These are phyloP conservation scores for Scaeva pyrastri DNA, from an alignment of 2,888 invertebrate genomes.

Conservation along the genomic window DNA sequence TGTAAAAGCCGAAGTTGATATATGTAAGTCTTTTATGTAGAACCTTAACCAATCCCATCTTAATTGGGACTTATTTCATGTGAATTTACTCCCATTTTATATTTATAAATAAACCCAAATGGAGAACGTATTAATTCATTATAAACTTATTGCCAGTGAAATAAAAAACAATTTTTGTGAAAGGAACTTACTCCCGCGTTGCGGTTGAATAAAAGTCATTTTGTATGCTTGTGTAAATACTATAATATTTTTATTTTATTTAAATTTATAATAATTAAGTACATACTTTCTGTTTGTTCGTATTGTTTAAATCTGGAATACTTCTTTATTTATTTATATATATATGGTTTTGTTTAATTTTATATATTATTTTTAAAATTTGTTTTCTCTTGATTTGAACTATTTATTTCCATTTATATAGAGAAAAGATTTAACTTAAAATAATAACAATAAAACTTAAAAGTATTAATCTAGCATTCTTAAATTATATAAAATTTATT, in stretches of 20 bases:
- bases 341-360: not conserved
- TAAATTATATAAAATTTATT: constrained; percentile 26
- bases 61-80: too few relatives aligned
- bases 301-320: constrained; percentile 66
- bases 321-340: constrained; percentile 29
- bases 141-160: too few relatives aligned
- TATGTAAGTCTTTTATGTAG: too few relatives aligned
- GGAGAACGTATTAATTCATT: too few relatives aligned
- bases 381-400: constrained; percentile 34
- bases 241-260: constrained; percentile 51
- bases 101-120: too few relatives aligned
- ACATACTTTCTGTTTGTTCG: constrained; percentile 41
- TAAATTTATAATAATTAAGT: constrained; percentile 63
- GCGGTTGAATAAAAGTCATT: not conserved
- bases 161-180: too few relatives aligned
- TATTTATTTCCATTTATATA: constrained; percentile 29
- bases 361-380: constrained; percentile 45
- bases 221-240: constrained; percentile 57
- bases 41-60: too few relatives aligned
- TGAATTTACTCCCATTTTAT: too few relatives aligned
- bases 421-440: constrained; percentile 5
- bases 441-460: constrained; percentile 6
- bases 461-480: constrained; percentile 20
- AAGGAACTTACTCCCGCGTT: too few relatives aligned
- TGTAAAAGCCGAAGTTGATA: too few relatives aligned